Evolutionary conservation across 1,140 invertebrate genomes (phyloP), one percentile per base, ranked within the genome.

Genomic region (Lithobius niger): DNA sequence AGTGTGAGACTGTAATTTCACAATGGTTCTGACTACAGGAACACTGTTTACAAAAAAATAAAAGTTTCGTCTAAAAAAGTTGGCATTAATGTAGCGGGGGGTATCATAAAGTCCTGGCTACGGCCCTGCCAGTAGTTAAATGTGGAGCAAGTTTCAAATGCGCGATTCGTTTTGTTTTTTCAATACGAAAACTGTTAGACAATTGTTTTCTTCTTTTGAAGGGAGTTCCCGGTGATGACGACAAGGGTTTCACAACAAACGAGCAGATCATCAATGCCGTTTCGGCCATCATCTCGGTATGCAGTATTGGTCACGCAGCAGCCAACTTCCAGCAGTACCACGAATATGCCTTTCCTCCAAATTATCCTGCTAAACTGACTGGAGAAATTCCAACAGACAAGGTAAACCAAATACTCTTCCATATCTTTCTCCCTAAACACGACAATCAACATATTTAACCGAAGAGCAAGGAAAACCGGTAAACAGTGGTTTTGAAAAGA

Each of bases 331-430:
- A 65, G 43, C 68, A 69, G 54, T 69, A 70, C 52, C 66, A 69
- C n/a, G 65, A 69, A 21, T 76, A 75, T 57, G 71, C 64, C 3
- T 76, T 74, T 60, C 68, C 72, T 10, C 74, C 74, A 2, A 75
- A 76, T 60, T 75, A 76, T 59, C 73, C 74, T 0, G 67, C 66
- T 4, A 62, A 69, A 19, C 60, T 76, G 21, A 60, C 61, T 6
- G 69, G 66, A 36, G 27, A 62, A 15, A 61, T 67, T n/a, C 73
- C 72, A 0, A 65, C 49, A 52, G 60, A 67, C 48, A 75, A 74
- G 63, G 74, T 74, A 61, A 52, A 36, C 60, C 10, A 36, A 36
- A 36, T 36, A 10, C 31, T 36, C 10, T n/a, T 36, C n/a, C n/a
- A n/a, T n/a, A n/a, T n/a, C n/a, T n/a, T n/a, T n/a, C n/a, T n/a